Evolutionary conservation across 1,140 invertebrate genomes (phyloP), one percentile per base, ranked within the genome.

Genomic region (Calephelis virginiensis): DNA sequence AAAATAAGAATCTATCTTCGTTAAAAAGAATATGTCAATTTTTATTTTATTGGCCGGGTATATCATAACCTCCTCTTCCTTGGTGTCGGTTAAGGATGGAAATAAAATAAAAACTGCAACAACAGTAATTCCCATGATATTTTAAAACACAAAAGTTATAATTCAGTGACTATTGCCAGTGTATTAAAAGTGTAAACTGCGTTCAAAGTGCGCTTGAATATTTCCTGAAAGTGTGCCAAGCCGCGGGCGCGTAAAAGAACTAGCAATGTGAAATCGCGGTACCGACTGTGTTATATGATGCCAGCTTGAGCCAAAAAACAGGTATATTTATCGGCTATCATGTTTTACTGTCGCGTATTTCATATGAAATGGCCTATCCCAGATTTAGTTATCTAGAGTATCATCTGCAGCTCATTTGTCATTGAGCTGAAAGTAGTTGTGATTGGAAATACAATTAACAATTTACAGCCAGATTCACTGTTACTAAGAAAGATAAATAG

Each of bases 161-260:
- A 59, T 14, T 59, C 53, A 37, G 17, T 38, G 53, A 59, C 17
- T 59, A 38, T 17, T 38, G 28, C 40, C 38, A 43, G 53, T 59
- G 53, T 62, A 62, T 62, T 62, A 62, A 62, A 62, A 62, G 43
- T 62, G 38, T 62, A 62, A 62, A 62, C 38, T 62, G 61, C 61
- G 45, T 62, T 62, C 61, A 62, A 59, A 59, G 61, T 62, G 38
- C 38, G 61, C 45, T 46, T 46, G 40, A 62, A 46, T 62, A 62
- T 62, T 62, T 62, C 61, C 61, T 62, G 61, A 62, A 62, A 45
- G 61, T 62, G 1, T 62, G 61, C 61, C 61, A 62, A 62, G 61
- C 61, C 61, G 61, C 61, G 61, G 61, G 61, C 61, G 61, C 45
- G 61, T 46, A 46, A 62, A 62, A 43, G 61, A 62, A 59, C 61